Percentiles rank a stretch among this genome's conserved stretches.
Evolutionary conservation across 2,888 invertebrate species (phyloP).

Genomic region (Sarcophaga carnaria): DNA sequence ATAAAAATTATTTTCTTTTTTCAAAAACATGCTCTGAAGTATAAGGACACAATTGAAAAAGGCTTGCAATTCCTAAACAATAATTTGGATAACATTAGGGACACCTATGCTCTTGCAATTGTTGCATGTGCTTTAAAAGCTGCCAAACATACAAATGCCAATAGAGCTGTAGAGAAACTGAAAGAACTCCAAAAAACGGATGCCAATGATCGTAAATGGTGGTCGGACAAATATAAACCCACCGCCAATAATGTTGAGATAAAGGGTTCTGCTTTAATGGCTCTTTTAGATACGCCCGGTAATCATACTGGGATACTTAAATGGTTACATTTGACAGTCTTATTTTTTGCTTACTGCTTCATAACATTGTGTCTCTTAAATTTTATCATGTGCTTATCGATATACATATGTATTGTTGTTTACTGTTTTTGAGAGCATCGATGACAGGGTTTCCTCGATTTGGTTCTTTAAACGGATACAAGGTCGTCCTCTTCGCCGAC

Average conservation of each 20-base stretch:
- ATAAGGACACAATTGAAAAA: slow-evolving; percentile 87
- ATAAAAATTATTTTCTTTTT: not conserved
- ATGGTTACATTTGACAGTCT: slow-evolving; percentile 84
- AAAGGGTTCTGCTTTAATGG: slow-evolving; percentile 92
- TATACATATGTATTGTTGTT: no score
- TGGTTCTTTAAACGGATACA: no score
- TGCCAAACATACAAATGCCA: slow-evolving; percentile 84
- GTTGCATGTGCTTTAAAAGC: slow-evolving; percentile 88
- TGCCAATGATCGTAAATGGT: slow-evolving; percentile 86
- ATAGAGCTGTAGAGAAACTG: slow-evolving; percentile 82
- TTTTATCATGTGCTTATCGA: no score
- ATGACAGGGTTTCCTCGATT: no score
- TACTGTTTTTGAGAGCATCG: no score
- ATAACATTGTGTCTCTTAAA: no score
- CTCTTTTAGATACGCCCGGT: slow-evolving; percentile 81
- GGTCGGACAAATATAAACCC: slow-evolving; percentile 84
- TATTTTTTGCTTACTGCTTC: no score
- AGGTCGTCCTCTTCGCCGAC: no score
- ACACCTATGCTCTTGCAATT: slow-evolving; percentile 89
- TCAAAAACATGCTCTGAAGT: slow-evolving; percentile 73
- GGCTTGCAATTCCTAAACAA: slow-evolving; percentile 88
- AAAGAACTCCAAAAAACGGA: slow-evolving; percentile 79
- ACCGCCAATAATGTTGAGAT: slow-evolving; percentile 88
- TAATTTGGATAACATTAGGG: slow-evolving; percentile 85
- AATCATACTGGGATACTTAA: slow-evolving; percentile 83